phyloP scores from a whole-genome alignment of 2,113 vertebrate species.

The Cisticola juncidis region DNA sequence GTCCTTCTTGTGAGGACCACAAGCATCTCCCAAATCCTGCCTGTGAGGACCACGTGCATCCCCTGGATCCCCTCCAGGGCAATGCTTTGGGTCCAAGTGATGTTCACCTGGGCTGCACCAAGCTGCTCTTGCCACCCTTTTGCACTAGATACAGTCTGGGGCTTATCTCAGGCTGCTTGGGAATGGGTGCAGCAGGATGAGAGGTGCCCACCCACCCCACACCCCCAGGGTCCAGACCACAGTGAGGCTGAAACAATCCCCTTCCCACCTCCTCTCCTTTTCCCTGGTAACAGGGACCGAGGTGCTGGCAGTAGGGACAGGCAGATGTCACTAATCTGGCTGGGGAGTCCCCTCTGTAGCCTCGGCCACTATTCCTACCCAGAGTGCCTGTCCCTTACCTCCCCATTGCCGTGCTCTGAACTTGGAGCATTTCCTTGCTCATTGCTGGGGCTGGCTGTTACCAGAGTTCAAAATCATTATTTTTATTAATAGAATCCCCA shows the following conservation, averaged over 20 bases:
- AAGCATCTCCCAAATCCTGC: background rate
- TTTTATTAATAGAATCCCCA: slow-evolving; percentile 70
- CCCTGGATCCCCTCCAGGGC: background rate
- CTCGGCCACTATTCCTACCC: background rate
- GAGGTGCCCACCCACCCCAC: background rate
- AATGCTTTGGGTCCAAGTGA: background rate
- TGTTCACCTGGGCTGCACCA: accelerated
- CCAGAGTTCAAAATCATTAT: slow-evolving; percentile 53
- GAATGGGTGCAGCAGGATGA: background rate
- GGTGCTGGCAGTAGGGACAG: background rate
- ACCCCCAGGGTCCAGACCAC: background rate
- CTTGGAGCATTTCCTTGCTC: background rate
- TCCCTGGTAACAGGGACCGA: background rate
- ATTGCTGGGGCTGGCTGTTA: background rate
- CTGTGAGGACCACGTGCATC: accelerated
- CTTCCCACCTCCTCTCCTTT: background rate
- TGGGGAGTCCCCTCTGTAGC: background rate
- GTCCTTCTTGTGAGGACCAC: background rate
- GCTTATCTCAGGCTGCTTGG: background rate
- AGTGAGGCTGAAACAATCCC: background rate
- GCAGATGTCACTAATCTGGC: background rate
- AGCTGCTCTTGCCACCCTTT: background rate
- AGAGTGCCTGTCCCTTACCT: background rate
- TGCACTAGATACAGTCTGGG: accelerated
- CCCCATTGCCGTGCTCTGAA: background rate